Conservation (phyloP, 2,797 vertebrate species). For the Chelon labrosus region DNA sequence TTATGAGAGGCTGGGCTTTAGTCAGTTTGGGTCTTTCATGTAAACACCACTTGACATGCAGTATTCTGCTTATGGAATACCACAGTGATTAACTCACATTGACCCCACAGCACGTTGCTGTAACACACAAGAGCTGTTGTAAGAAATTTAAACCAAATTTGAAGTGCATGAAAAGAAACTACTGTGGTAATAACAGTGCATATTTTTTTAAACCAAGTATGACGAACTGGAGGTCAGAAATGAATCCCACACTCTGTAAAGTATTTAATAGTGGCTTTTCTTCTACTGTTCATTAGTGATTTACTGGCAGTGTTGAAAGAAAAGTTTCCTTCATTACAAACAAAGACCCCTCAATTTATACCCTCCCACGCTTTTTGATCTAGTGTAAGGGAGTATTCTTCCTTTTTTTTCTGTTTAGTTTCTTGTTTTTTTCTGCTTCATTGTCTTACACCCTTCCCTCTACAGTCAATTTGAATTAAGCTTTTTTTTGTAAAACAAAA, state of each 20-base stretch:
- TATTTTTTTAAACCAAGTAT: slow-evolving; percentile 42
- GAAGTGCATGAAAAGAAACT: slow-evolving; percentile 19
- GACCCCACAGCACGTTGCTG: neutral
- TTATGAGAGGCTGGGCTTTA: slow-evolving; percentile 23
- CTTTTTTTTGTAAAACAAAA: slow-evolving; percentile 44
- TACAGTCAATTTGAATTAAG: slow-evolving; percentile 44
- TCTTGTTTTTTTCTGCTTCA: slow-evolving; percentile 20
- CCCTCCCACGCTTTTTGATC: slow-evolving; percentile 20
- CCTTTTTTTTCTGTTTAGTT: neutral
- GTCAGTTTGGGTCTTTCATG: slow-evolving; percentile 17
- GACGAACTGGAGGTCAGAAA: slow-evolving; percentile 52
- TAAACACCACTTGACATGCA: slow-evolving; percentile 27
- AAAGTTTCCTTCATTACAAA: slow-evolving; percentile 40
- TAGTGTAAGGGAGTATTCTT: slow-evolving; percentile 25
- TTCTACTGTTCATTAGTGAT: slow-evolving; percentile 34
- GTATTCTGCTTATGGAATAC: slow-evolving; percentile 10
- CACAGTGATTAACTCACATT: slow-evolving; percentile 16
- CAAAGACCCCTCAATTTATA: slow-evolving; percentile 41
- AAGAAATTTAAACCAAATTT: slow-evolving; percentile 3
- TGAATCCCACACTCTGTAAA: slow-evolving; percentile 26
- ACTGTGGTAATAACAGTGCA: slow-evolving; percentile 17
- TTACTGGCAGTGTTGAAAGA: slow-evolving; percentile 27
- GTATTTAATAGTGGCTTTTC: slow-evolving; percentile 16
- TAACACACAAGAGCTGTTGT: neutral
- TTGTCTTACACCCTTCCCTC: slow-evolving; percentile 22